A percentile compares a stretch with the other conserved stretches of the same genome.
Conservation (phyloP, 2,797 vertebrate genomes). For the Cuniculus paca region DNA sequence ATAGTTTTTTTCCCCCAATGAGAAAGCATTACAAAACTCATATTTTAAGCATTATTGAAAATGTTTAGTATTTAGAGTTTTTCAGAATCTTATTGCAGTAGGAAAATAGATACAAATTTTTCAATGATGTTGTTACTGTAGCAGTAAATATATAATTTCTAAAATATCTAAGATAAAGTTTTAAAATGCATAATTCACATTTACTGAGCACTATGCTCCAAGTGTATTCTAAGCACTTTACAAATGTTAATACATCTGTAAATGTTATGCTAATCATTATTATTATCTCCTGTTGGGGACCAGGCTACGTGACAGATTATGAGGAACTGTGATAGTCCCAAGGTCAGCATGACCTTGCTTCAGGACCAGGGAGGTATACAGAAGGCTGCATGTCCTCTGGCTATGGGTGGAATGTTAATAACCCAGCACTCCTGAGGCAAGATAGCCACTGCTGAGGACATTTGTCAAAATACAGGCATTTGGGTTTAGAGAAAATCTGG, state of each 20-base stretch:
- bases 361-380: not conserved
- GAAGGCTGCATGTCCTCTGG: not conserved
- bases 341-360: not conserved
- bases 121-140: conserved; percentile 45
- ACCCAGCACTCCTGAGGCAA: not conserved
- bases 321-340: not conserved
- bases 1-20: conserved; percentile 27
- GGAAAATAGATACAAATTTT: conserved; percentile 1
- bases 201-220: not conserved
- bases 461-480: not conserved
- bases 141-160: conserved; percentile 52
- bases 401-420: not conserved
- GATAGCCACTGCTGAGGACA: not conserved
- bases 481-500: not conserved
- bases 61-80: conserved; percentile 1
- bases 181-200: not conserved
- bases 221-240: not conserved
- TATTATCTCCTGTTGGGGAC: not conserved
- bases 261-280: not conserved
- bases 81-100: conserved; percentile 53
- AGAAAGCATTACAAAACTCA: conserved; percentile 30
- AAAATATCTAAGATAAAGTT: not conserved
- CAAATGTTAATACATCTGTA: conserved; percentile 8
- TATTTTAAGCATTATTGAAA: conserved; percentile 52
- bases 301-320: not conserved